Conservation (phyloP, 1,140 invertebrate genomes). For the Drosophila saltans region DNA sequence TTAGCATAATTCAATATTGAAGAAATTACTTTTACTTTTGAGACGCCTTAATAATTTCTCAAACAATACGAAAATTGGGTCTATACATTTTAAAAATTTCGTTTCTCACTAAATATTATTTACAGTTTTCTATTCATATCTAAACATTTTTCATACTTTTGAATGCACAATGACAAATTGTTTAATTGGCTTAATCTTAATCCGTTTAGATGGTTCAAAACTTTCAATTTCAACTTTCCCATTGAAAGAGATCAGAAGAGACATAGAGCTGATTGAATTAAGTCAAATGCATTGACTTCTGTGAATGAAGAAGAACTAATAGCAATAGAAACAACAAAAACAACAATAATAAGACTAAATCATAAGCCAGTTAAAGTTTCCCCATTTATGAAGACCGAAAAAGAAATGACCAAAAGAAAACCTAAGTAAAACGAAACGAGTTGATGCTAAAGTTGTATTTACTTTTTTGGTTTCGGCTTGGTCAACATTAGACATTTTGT, state of each 20-base stretch:
- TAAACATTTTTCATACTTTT: background rate
- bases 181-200: slow-evolving; percentile 19
- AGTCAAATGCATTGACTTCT: slow-evolving; percentile 49
- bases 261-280: slow-evolving; percentile 25
- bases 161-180: slow-evolving; percentile 9
- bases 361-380: slow-evolving; percentile 39
- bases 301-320: slow-evolving; percentile 46
- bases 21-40: no score
- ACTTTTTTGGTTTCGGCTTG: slow-evolving; percentile 74
- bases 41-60: no score
- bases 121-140: background rate
- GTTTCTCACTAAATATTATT: background rate
- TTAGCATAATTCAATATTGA: no score
- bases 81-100: background rate
- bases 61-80: no score
- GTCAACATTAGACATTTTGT: slow-evolving; percentile 79
- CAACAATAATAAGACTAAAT: background rate
- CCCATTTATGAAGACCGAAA: slow-evolving; percentile 62
- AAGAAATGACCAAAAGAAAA: slow-evolving; percentile 40
- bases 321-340: slow-evolving; percentile 24
- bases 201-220: slow-evolving; percentile 8
- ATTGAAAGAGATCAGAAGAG: background rate
- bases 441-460: slow-evolving; percentile 57
- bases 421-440: slow-evolving; percentile 38
- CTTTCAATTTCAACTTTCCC: slow-evolving; percentile 22